Evolutionary conservation across 2,888 invertebrate species (phyloP).

Genomic region (Eulithis testata): DNA sequence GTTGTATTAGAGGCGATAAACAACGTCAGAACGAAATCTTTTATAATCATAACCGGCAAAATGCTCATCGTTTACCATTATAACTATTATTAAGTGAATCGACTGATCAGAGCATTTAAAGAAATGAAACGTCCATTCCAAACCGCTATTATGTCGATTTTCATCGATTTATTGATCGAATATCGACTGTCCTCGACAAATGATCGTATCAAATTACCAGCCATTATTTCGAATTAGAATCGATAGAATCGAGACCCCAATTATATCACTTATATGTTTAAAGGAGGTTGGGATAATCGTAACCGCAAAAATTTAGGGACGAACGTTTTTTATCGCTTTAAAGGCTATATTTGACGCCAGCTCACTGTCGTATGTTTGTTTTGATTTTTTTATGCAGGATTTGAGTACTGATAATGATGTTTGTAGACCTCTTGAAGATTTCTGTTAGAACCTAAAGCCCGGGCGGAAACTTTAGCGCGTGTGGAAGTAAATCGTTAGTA

Average conservation of each 20-base stretch:
- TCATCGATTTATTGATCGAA: conserved; percentile 84
- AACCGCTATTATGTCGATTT: conserved; percentile 80
- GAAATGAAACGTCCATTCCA: conserved; percentile 82
- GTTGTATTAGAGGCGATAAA: conserved; percentile 38
- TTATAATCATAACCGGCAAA: conserved; percentile 49
- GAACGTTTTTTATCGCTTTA: conserved; percentile 45
- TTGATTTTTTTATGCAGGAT: conserved; percentile 40
- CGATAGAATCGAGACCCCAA: conserved; percentile 82
- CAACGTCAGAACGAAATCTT: conserved; percentile 44
- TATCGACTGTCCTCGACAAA: conserved; percentile 83
- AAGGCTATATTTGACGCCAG: conserved; percentile 45
- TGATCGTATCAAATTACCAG: conserved; percentile 80
- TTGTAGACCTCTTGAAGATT: too few relatives aligned
- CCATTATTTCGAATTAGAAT: conserved; percentile 83
- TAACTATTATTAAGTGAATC: conserved; percentile 81
- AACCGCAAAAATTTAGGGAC: conserved; percentile 67
- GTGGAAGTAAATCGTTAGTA: background rate
- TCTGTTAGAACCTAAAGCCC: too few relatives aligned
- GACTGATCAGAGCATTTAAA: conserved; percentile 82
- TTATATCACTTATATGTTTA: conserved; percentile 85
- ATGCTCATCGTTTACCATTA: conserved; percentile 76
- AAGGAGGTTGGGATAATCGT: conserved; percentile 81
- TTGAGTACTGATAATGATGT: too few relatives aligned
- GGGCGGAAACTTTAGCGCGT: background rate
- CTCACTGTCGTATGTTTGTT: conserved; percentile 48